Base-by-base conservation (phyloP, 2,113 vertebrate genomes). In the Euleptes europaea region DNA sequence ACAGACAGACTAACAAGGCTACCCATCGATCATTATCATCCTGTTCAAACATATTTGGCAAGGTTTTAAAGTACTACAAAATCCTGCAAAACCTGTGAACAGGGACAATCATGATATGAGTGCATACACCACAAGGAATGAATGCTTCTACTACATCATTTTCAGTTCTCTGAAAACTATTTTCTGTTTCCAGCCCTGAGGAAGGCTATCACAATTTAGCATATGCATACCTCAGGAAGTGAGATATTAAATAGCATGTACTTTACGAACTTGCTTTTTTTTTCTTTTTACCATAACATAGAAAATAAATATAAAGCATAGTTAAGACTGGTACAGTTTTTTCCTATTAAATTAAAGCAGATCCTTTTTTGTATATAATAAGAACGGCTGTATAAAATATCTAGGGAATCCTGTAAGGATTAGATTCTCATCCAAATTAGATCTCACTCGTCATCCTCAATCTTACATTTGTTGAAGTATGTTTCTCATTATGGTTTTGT, bases 401-500 rank as follows among this genome's bases (percentile, higher is more conserved):
- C 84, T 84, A 42, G 89, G 82, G 1, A 78, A 49, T 69, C 75
- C 67, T 72, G 71, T 77, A 23, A 71, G 85, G 66, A 83, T 71
- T 75, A 83, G 33, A 85, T 79, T 92, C 82, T 82, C 47, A 82
- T 90, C 82, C 65, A 90, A 93, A 90, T 92, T 82, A 93, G 85
- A 87, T 92, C 63, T 93, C 86, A 81, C 75, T 91, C 44, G 72
- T 93, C 82, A 69, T 92, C 66, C 88, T 91, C 80, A 60, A 74
- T 86, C 88, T 86, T 93, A 54, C 31, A 80, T 94, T 89, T 93
- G 91, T 87, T 88, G 90, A 93, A 93, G 91, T 94, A 89, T 63
- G 88, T 88, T 93, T 94, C 93, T 92, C 92, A 86, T 93, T 94
- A 92, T 79, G 88, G 83, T 87, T 94, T 93, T 93, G 91, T 92